Evolutionary conservation across 2,113 vertebrate genomes (phyloP).

Genomic region (Peromyscus maniculatus): DNA sequence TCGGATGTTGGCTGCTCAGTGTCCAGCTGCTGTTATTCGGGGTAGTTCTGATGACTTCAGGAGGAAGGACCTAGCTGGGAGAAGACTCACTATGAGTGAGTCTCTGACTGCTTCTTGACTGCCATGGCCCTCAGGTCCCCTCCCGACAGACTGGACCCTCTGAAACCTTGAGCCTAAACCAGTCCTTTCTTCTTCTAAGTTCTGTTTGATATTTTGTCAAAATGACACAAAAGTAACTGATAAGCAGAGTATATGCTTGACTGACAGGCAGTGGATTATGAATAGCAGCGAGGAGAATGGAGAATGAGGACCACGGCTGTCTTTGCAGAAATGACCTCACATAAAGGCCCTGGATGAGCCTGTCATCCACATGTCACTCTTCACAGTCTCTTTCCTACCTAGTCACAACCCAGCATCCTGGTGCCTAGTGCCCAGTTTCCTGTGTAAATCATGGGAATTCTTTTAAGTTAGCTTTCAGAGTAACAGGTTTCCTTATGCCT

Average conservation of each 20-base stretch:
- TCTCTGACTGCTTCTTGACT: not conserved
- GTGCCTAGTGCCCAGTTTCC: not conserved
- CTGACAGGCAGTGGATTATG: not conserved
- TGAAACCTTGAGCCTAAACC: not conserved
- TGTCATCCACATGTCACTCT: not conserved
- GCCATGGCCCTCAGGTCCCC: not conserved
- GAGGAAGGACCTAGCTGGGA: not conserved
- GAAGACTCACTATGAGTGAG: not conserved
- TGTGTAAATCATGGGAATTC: not conserved
- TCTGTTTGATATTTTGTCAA: not conserved
- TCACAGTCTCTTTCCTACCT: not conserved
- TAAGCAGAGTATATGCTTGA: not conserved
- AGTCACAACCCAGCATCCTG: not conserved
- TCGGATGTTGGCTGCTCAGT: not conserved
- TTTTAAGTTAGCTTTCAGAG: not conserved
- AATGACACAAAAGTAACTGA: not conserved
- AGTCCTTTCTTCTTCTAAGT: not conserved
- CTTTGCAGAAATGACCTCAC: not conserved
- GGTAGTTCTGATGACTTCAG: not conserved
- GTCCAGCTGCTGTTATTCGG: not conserved
- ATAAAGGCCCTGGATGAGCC: not conserved
- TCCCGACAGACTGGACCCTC: not conserved
- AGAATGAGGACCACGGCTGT: fast-evolving
- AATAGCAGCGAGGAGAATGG: not conserved
- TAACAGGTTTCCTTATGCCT: not conserved